phyloP scores from a whole-genome alignment of 2,113 vertebrate species.

The Heterochromis multidens region DNA sequence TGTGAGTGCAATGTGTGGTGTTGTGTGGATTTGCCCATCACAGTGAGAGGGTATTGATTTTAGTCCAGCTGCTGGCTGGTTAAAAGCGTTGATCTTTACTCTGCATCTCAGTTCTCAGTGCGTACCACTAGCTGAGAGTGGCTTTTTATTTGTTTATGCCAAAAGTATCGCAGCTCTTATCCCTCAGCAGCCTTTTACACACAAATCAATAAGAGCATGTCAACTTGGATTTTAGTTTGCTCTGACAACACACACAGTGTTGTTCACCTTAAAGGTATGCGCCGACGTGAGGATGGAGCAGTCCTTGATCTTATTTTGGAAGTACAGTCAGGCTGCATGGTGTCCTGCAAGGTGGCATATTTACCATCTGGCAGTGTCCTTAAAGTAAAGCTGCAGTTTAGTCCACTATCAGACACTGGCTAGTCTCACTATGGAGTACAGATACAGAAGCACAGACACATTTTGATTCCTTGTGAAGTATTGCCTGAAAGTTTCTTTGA shows the following conservation, averaged over 20 bases:
- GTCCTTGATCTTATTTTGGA: background rate
- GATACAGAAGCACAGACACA: background rate
- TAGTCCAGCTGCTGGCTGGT: conserved; percentile 4
- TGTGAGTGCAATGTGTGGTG: background rate
- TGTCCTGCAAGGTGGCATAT: background rate
- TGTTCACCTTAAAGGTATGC: background rate
- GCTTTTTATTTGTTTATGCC: conserved; percentile 53
- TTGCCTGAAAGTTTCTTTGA: background rate
- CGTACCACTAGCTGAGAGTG: conserved; percentile 2
- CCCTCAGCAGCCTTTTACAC: conserved; percentile 22
- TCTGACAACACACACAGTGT: background rate
- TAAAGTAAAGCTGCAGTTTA: background rate
- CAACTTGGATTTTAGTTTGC: conserved; percentile 34
- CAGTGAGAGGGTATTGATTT: conserved; percentile 41
- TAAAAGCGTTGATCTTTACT: conserved; percentile 27
- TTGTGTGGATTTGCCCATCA: conserved; percentile 2
- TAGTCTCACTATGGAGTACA: background rate
- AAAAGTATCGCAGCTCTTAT: conserved; percentile 34
- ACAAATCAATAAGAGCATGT: conserved; percentile 43
- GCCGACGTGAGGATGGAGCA: background rate
- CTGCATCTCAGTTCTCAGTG: conserved; percentile 27
- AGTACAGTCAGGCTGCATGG: background rate
- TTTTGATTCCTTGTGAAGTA: background rate
- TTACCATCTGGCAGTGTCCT: background rate
- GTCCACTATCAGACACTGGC: background rate